Evolutionary conservation across 1,140 invertebrate genomes (phyloP), one percentile per base, ranked within the genome.

Genomic region (Drosophila pseudoobscura): DNA sequence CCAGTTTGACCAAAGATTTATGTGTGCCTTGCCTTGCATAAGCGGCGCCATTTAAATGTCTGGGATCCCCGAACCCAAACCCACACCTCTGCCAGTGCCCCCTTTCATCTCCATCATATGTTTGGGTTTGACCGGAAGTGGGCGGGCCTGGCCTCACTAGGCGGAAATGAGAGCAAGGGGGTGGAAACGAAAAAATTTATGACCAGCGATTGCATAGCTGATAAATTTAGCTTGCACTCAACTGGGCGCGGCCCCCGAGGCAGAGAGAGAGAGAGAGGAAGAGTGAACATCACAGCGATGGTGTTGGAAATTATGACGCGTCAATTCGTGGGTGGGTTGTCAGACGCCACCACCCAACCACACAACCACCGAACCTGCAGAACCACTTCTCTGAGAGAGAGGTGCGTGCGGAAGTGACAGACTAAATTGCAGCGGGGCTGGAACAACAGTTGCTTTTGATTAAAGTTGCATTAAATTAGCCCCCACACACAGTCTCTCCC

Each of bases 151-250:
- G 35, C 11, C 35, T 9, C 22, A 24, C 9, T 55, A 24, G 46
- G 8, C 29, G 17, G 7, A 20, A 17, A 53, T 50, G 53, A 49
- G 39, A 31, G 29, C 7, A 3, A 39, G 35, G 11, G 11, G 35
- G 11, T 39, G 35, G 35, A 13, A 13, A 41, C 50, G 41, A 17
- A 54, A 58, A 70, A 88, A 85, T 85, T 78, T 85, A 85, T 88
- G 64, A 56, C 82, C 83, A 65, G 62, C 84, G 77, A 87, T 78
- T 74, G 82, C 74, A 68, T 61, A 78, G 78, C 75, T 88, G 83
- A 85, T 85, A 85, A 87, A 85, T 87, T 88, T 78, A 78, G 56
- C 84, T 83, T 83, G 70, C 70, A 75, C 79, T 70, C 70, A 62
- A 51, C 74, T 53, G 60, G 78, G 66, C 41, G 44, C 63, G 53